Evolutionary conservation across 2,113 vertebrate species (phyloP).

Genomic region (human): GRCh38 chr1:221442001-221442500

Average conservation of each 20-base stretch:
- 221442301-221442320: background rate
- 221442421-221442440: background rate
- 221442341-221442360: background rate
- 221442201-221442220: background rate
- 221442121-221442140: background rate
- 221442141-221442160: background rate
- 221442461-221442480: background rate
- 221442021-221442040: background rate
- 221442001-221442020: background rate
- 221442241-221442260: background rate
- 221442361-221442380: no score
- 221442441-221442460: background rate
- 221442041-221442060: background rate
- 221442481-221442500: background rate
- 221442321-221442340: background rate
- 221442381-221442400: background rate
- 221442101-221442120: rapidly evolving
- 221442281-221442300: background rate
- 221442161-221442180: background rate
- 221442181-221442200: background rate
- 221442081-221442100: rapidly evolving
- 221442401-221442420: rapidly evolving
- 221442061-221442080: no score
- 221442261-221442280: background rate
- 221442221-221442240: background rate